These are phyloP conservation scores for Laterallus jamaicensis DNA, from an alignment of 2,113 vertebrate species.

Conservation along the genomic window DNA sequence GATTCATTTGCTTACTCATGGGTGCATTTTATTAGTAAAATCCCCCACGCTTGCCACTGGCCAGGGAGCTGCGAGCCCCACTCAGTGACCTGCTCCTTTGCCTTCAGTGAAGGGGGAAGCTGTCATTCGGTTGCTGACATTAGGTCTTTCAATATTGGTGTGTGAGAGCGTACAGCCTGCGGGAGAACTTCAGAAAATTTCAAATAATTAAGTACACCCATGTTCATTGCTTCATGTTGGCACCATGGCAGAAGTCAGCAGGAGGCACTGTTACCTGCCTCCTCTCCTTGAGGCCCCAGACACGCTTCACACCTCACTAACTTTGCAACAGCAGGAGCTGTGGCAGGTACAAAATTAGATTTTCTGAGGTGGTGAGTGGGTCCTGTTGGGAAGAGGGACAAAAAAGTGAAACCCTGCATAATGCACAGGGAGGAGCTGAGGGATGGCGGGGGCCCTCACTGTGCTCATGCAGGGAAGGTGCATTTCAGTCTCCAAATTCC, in stretches of 20 bases:
- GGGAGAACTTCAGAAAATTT: not conserved
- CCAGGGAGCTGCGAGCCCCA: fast-evolving
- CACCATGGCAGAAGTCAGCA: not conserved
- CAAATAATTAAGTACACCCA: not conserved
- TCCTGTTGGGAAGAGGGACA: not conserved
- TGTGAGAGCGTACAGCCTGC: not conserved
- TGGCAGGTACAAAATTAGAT: not conserved
- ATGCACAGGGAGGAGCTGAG: not conserved
- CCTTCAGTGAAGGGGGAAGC: not conserved
- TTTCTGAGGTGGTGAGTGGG: not conserved
- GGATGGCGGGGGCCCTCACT: fast-evolving
- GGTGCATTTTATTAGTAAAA: not conserved
- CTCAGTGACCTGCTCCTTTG: not conserved
- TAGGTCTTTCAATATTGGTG: not conserved
- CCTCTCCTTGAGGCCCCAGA: not conserved
- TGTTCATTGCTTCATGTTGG: fast-evolving
- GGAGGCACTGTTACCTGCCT: not conserved
- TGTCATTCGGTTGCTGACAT: not conserved
- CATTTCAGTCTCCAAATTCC: not conserved
- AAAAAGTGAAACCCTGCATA: not conserved
- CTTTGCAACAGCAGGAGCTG: not conserved
- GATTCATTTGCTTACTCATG: not conserved
- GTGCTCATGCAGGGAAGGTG: fast-evolving
- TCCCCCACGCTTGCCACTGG: fast-evolving
- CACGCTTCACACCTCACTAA: not conserved